Percentiles rank a stretch among this genome's conserved stretches.
These are phyloP conservation scores for Yasuhikotakia modesta DNA, from an alignment of 2,797 vertebrate genomes.

Conservation along the genomic window DNA sequence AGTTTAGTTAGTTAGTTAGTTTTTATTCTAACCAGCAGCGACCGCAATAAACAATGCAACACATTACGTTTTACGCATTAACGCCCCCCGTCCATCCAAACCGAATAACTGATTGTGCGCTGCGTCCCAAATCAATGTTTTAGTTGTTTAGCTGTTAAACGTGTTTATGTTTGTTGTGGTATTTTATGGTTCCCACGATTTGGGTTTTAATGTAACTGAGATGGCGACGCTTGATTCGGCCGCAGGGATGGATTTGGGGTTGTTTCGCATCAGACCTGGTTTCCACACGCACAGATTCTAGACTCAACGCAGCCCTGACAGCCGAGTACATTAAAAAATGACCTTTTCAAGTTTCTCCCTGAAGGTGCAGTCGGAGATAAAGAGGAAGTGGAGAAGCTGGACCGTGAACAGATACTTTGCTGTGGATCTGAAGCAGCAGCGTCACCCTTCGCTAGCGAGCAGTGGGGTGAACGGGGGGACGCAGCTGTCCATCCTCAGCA, in stretches of 20 bases:
- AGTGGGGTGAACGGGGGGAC: constrained; percentile 97
- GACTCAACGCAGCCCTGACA: constrained; percentile 67
- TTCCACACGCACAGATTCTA: not conserved
- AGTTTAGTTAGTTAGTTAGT: too few species aligned
- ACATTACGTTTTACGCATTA: too few species aligned
- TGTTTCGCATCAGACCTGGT: constrained; percentile 1
- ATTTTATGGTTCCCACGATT: too few species aligned
- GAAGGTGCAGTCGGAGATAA: constrained; percentile 99
- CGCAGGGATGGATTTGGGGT: not conserved
- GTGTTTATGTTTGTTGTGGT: too few species aligned
- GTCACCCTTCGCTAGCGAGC: constrained; percentile 96
- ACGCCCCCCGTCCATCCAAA: too few species aligned
- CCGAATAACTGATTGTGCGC: not conserved
- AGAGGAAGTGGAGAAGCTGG: constrained; percentile 99
- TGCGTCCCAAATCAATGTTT: too few species aligned
- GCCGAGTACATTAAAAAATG: constrained; percentile 85
- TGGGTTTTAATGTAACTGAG: too few species aligned
- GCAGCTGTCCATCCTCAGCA: constrained; percentile 98
- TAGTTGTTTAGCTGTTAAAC: too few species aligned
- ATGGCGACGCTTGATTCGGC: too few species aligned
- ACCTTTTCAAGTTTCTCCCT: constrained; percentile 89
- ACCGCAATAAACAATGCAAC: not conserved
- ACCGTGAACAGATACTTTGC: constrained; percentile 99
- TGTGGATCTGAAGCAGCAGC: constrained; percentile 96
- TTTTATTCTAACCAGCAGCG: not conserved